Conservation (phyloP, 2,113 vertebrate species). For the Ondatra zibethicus region DNA sequence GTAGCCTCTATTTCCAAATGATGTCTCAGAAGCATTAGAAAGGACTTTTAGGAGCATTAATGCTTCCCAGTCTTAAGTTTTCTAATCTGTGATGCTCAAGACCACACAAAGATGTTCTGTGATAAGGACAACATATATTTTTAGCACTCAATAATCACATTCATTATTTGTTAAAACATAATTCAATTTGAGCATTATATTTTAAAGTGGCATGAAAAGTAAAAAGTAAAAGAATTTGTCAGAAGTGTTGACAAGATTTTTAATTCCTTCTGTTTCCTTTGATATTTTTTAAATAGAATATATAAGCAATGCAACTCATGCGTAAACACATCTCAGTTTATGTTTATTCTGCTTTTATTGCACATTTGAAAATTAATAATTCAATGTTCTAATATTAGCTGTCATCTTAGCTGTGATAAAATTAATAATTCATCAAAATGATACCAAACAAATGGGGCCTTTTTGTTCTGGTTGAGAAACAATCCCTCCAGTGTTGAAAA, state of each 20-base stretch:
- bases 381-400: conserved; percentile 95
- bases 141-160: conserved; percentile 18
- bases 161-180: conserved; percentile 47
- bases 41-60: not conserved
- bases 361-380: conserved; percentile 94
- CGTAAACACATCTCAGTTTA: conserved; percentile 84
- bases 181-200: conserved; percentile 52
- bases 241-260: conserved; percentile 74
- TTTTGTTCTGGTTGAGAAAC: conserved; percentile 87
- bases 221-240: conserved; percentile 65
- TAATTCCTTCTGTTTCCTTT: conserved; percentile 78
- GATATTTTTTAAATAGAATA: conserved; percentile 80
- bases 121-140: not conserved
- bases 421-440: conserved; percentile 95
- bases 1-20: conserved; percentile 46
- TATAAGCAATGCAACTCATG: conserved; percentile 81
- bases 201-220: conserved; percentile 68
- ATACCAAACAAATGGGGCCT: conserved; percentile 92
- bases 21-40: not conserved
- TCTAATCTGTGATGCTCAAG: conserved; percentile 22
- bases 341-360: conserved; percentile 89
- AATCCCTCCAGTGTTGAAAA: conserved; percentile 71
- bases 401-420: conserved; percentile 94
- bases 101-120: conserved; percentile 48
- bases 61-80: conserved; percentile 8